Conservation (phyloP, 2,888 invertebrate species). For the Acleris emargana region DNA sequence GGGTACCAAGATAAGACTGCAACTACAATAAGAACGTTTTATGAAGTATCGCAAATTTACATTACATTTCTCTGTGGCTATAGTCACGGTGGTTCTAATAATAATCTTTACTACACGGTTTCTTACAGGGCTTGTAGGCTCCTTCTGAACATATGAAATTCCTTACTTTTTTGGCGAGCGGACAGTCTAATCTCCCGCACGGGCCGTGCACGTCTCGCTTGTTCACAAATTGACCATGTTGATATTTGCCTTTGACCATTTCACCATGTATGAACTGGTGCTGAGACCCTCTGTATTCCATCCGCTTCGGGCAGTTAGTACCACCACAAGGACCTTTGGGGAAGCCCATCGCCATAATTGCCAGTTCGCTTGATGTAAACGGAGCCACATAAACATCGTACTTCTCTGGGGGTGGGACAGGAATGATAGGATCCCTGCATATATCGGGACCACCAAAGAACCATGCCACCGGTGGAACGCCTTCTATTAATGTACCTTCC, state of each 20-base stretch:
- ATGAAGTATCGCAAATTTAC: background rate
- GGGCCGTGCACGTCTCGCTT: constrained; percentile 77
- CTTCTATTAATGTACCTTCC: constrained; percentile 72
- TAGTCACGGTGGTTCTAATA: constrained; percentile 50
- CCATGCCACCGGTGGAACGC: constrained; percentile 71
- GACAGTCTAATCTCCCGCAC: constrained; percentile 76
- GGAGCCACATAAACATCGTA: constrained; percentile 75
- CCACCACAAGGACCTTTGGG: constrained; percentile 79
- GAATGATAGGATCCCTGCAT: constrained; percentile 63
- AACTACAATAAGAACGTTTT: no score
- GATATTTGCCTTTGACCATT: constrained; percentile 67
- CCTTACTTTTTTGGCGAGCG: constrained; percentile 73
- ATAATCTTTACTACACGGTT: constrained; percentile 71
- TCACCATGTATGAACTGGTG: constrained; percentile 76
- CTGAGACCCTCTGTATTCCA: constrained; percentile 76
- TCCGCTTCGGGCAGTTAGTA: constrained; percentile 74
- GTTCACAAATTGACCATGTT: constrained; percentile 74
- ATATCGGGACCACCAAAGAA: constrained; percentile 76
- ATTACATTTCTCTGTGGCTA: background rate
- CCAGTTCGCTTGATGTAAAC: constrained; percentile 67
- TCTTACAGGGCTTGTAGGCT: constrained; percentile 70
- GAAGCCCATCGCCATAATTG: constrained; percentile 78
- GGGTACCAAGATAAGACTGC: no score
- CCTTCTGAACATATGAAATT: constrained; percentile 69
- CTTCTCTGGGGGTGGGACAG: constrained; percentile 55